Percentiles rank a stretch among this genome's conserved stretches.
These are phyloP conservation scores for Morpho achilles DNA, from an alignment of 2,888 invertebrate species.

Conservation along the genomic window DNA sequence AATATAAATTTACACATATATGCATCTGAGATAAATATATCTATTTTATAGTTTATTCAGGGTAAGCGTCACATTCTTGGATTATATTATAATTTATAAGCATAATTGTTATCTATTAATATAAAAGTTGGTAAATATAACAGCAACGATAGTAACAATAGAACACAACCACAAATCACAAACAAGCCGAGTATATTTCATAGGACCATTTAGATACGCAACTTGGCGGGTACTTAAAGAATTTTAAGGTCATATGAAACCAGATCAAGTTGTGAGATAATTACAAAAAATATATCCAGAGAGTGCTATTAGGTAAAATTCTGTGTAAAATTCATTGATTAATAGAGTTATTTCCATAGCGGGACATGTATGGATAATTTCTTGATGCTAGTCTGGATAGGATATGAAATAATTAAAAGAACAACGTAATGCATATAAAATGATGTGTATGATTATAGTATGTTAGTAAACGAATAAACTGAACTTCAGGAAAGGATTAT, in stretches of 20 bases:
- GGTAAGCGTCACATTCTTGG: slow-evolving; percentile 60
- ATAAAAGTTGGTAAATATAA: slow-evolving; percentile 13
- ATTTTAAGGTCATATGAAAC: too few species aligned
- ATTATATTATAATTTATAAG: slow-evolving; percentile 31
- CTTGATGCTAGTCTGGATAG: too few species aligned
- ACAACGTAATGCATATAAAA: too few species aligned
- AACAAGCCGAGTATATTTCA: slow-evolving; percentile 39
- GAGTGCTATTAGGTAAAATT: too few species aligned
- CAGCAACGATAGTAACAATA: slow-evolving; percentile 46
- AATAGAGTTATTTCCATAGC: too few species aligned
- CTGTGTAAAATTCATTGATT: background rate
- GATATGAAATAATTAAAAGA: too few species aligned
- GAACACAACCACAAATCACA: slow-evolving; percentile 45
- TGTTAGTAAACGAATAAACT: too few species aligned
- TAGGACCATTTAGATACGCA: slow-evolving; percentile 19
- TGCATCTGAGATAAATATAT: background rate
- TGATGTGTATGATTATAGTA: too few species aligned
- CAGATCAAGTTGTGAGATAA: too few species aligned
- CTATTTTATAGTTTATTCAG: slow-evolving; percentile 27
- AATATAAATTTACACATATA: background rate
- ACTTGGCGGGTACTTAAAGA: background rate
- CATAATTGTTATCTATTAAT: slow-evolving; percentile 11
- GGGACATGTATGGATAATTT: too few species aligned
- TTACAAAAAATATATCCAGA: too few species aligned
- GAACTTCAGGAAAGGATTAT: too few species aligned